Evolutionary conservation across 2,888 invertebrate genomes (phyloP).

Genomic region (Pelosia muscerda): DNA sequence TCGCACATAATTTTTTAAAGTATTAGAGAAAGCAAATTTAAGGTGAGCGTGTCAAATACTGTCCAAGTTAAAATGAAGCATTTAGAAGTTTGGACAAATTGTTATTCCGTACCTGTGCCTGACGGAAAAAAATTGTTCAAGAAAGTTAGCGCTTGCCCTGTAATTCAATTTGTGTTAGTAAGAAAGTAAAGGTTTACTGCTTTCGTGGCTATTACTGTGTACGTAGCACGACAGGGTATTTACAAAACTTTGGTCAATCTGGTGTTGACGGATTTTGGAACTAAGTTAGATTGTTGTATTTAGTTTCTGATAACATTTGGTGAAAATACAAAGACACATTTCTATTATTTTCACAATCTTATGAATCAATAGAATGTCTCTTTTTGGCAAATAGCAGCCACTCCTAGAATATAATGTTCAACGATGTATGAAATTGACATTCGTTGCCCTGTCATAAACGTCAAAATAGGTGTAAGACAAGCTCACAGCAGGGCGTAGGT

Average conservation of each 20-base stretch:
- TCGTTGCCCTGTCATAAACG: too few species aligned
- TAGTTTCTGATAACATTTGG: too few species aligned
- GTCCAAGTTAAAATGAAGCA: constrained; percentile 17
- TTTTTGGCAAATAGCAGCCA: too few species aligned
- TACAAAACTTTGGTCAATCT: not conserved
- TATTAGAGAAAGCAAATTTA: not conserved
- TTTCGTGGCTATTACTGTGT: not conserved
- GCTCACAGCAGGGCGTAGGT: too few species aligned
- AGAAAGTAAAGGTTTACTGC: not conserved
- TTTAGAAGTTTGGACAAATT: constrained; percentile 25
- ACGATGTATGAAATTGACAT: too few species aligned
- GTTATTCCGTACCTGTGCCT: constrained; percentile 31
- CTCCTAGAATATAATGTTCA: too few species aligned
- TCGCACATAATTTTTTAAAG: not conserved
- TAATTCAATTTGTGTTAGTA: constrained; percentile 3
- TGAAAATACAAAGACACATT: too few species aligned
- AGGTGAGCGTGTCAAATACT: constrained; percentile 19
- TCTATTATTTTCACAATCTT: too few species aligned
- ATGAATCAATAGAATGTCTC: too few species aligned
- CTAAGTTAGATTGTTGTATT: not conserved
- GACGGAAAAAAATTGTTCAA: constrained; percentile 17
- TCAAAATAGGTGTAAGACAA: too few species aligned
- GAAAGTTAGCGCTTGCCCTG: constrained; percentile 5
- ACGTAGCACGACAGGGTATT: not conserved
- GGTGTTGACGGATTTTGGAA: not conserved